These are phyloP conservation scores for Anthoptus insignis DNA, from an alignment of 2,888 invertebrate genomes.

Conservation along the genomic window DNA sequence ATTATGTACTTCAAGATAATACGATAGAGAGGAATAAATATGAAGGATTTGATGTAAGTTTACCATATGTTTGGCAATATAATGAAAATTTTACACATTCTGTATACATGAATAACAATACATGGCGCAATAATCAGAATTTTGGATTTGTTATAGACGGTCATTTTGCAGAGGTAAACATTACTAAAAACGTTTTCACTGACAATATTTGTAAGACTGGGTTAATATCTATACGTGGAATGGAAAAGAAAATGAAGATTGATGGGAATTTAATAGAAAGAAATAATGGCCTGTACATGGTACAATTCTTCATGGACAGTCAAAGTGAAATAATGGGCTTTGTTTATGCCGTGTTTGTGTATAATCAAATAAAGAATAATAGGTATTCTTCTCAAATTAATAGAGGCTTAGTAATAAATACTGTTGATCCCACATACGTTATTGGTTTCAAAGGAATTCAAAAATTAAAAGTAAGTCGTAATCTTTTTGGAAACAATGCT, in stretches of 20 bases:
- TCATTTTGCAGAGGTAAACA: slow-evolving; percentile 96
- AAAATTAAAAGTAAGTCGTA: slow-evolving; percentile 96
- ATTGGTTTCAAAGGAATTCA: slow-evolving; percentile 98
- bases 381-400: slow-evolving; percentile 73
- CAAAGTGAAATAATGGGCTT: slow-evolving; percentile 97
- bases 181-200: slow-evolving; percentile 94
- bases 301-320: slow-evolving; percentile 96
- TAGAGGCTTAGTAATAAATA: slow-evolving; percentile 69
- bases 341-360: slow-evolving; percentile 92
- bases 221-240: slow-evolving; percentile 94
- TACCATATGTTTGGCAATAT: slow-evolving; percentile 98
- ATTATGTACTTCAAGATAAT: slow-evolving; percentile 96
- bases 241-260: slow-evolving; percentile 98
- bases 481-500: slow-evolving; percentile 94
- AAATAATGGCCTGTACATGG: slow-evolving; percentile 94
- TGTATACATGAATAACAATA: slow-evolving; percentile 94
- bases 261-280: slow-evolving; percentile 92
- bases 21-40: slow-evolving; percentile 94
- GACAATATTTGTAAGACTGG: slow-evolving; percentile 95
- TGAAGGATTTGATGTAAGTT: slow-evolving; percentile 95
- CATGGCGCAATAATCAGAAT: slow-evolving; percentile 94
- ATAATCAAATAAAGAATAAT: slow-evolving; percentile 93
- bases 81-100: slow-evolving; percentile 98
- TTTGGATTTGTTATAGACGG: slow-evolving; percentile 96
- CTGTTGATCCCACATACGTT: slow-evolving; percentile 91